Percentiles rank a stretch among this genome's conserved stretches.
phyloP scores from a whole-genome alignment of 2,113 vertebrate species.

The Kryptolebias marmoratus region DNA sequence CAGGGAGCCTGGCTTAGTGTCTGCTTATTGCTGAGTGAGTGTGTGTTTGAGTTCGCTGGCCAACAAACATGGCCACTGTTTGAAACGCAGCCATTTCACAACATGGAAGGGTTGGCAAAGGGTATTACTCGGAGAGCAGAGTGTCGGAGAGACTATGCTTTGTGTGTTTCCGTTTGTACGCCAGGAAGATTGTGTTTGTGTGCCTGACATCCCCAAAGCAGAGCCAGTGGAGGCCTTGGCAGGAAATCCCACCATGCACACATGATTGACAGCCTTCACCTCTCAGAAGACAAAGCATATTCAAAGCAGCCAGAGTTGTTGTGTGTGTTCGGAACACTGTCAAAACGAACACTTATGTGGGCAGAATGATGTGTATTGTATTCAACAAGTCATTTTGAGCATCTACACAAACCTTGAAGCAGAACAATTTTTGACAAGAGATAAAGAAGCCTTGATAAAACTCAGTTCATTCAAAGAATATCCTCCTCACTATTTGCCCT shows the following conservation, averaged over 20 bases:
- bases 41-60: constrained; percentile 33
- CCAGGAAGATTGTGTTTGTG: constrained; percentile 14
- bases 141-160: constrained; percentile 19
- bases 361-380: neutral
- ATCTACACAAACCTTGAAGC: constrained; percentile 1
- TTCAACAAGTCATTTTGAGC: constrained; percentile 3
- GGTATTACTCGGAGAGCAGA: constrained; percentile 51
- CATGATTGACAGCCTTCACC: constrained; percentile 65
- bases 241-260: constrained; percentile 40
- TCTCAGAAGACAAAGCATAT: constrained; percentile 55
- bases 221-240: constrained; percentile 49
- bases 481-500: neutral
- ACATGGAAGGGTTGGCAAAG: constrained; percentile 56
- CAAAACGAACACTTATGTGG: neutral
- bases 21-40: constrained; percentile 40
- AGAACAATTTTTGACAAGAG: neutral
- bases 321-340: neutral
- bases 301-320: constrained; percentile 26
- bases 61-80: constrained; percentile 44
- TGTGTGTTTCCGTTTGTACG: constrained; percentile 29
- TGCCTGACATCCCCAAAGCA: constrained; percentile 44
- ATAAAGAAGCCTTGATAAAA: neutral
- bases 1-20: constrained; percentile 61
- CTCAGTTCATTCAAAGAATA: neutral
- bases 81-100: constrained; percentile 63